Percentiles rank a stretch among this genome's conserved stretches.
These are phyloP conservation scores for Caenorhabditis macrosperma DNA, from an alignment of 2,888 invertebrate species.

Conservation along the genomic window DNA sequence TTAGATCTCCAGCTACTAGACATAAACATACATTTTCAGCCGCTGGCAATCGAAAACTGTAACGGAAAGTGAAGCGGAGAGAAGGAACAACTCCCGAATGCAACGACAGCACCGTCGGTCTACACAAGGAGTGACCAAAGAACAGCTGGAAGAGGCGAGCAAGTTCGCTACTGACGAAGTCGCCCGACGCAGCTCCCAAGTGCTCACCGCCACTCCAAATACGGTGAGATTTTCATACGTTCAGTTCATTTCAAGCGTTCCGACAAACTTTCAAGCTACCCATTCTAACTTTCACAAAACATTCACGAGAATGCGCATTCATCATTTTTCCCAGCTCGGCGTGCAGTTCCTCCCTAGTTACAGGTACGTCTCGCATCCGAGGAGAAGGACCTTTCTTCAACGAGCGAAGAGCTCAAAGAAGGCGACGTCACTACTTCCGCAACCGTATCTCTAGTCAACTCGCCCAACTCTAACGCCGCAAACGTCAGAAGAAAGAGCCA, in stretches of 20 bases:
- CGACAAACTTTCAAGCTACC: neutral
- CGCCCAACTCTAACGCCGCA: conserved; percentile 58
- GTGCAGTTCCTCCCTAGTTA: conserved; percentile 14
- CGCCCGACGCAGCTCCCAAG: conserved; percentile 46
- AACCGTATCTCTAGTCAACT: conserved; percentile 54
- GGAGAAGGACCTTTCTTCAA: conserved; percentile 59
- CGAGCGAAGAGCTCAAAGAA: conserved; percentile 31
- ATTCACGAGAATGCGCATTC: neutral
- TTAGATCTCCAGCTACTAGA: neutral
- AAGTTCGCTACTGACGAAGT: conserved; percentile 62
- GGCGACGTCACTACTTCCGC: conserved; percentile 60
- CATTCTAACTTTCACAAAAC: neutral
- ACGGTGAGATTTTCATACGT: conserved; percentile 20
- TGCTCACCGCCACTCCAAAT: conserved; percentile 13
- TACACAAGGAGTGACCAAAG: conserved; percentile 77
- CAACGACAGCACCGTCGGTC: conserved; percentile 77
- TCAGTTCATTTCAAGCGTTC: neutral
- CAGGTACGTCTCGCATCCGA: conserved; percentile 64
- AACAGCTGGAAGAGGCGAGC: conserved; percentile 71
- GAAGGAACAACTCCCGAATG: conserved; percentile 76
- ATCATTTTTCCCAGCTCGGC: conserved; percentile 17
- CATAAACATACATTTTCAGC: conserved; percentile 61
- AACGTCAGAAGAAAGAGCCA: conserved; percentile 71
- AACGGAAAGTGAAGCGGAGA: conserved; percentile 78
- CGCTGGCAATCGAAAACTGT: conserved; percentile 77